Conservation (phyloP, 2,888 invertebrate species). For the Sarcophaga subvicina region DNA sequence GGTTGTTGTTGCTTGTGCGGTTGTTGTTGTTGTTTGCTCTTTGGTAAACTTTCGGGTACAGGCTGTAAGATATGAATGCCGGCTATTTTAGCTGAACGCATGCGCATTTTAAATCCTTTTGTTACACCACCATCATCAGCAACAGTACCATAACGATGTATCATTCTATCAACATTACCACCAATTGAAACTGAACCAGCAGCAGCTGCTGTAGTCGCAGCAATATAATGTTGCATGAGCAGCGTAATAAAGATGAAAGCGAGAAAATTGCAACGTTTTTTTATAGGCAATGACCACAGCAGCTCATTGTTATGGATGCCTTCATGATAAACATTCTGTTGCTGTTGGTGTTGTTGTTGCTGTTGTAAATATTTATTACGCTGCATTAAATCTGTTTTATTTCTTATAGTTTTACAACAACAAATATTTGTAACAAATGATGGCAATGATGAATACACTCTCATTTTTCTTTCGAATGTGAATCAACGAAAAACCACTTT, state of each 20-base stretch:
- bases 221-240: constrained; percentile 51
- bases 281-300: constrained; percentile 61
- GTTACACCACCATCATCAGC: constrained; percentile 50
- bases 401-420: constrained; percentile 49
- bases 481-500: neutral
- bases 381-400: constrained; percentile 50
- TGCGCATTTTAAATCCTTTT: constrained; percentile 70
- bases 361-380: constrained; percentile 28
- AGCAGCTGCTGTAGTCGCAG: neutral
- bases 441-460: constrained; percentile 55
- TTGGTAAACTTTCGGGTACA: constrained; percentile 67
- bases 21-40: constrained; percentile 10
- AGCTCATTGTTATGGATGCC: neutral
- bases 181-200: constrained; percentile 38
- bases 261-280: constrained; percentile 47
- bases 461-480: constrained; percentile 50
- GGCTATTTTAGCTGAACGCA: constrained; percentile 71
- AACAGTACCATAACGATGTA: constrained; percentile 14
- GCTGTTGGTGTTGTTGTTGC: neutral
- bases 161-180: constrained; percentile 22
- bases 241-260: constrained; percentile 61
- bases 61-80: constrained; percentile 69
- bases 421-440: constrained; percentile 25
- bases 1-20: neutral
- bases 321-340: constrained; percentile 1